Percentiles rank a stretch among this genome's conserved stretches.
These are phyloP conservation scores for Patella vulgata DNA, from an alignment of 1,140 invertebrate genomes.

Conservation along the genomic window DNA sequence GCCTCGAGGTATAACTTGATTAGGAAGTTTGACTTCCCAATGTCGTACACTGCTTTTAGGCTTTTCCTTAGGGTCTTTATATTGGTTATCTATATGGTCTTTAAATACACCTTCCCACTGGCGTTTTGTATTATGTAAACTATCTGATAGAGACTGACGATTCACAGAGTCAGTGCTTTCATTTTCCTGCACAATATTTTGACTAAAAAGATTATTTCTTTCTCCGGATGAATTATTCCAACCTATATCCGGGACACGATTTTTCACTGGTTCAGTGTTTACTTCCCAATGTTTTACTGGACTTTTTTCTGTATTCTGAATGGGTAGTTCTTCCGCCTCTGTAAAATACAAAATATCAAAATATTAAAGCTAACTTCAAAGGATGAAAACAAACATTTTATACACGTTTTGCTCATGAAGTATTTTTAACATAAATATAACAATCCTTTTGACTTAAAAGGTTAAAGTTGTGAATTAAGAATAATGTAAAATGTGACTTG, in stretches of 20 bases:
- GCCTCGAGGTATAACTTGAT: conserved; percentile 9
- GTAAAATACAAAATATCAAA: too few species aligned
- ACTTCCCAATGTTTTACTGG: too few species aligned
- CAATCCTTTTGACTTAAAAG: too few species aligned
- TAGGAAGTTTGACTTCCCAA: conserved; percentile 56
- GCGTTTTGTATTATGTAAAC: conserved; percentile 44
- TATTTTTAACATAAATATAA: too few species aligned
- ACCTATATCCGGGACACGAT: conserved; percentile 24
- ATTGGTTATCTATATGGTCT: conserved; percentile 36
- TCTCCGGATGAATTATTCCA: conserved; percentile 35
- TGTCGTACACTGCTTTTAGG: conserved; percentile 29
- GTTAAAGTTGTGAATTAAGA: too few species aligned
- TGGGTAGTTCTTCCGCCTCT: too few species aligned
- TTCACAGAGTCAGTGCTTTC: conserved; percentile 55
- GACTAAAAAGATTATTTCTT: conserved; percentile 51
- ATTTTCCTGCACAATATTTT: conserved; percentile 53
- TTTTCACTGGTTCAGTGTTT: conserved; percentile 3
- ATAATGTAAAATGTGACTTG: too few species aligned
- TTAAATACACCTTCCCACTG: conserved; percentile 44
- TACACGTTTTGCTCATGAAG: too few species aligned
- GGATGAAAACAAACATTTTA: too few species aligned
- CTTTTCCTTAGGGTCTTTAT: conserved; percentile 9
- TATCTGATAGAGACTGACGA: conserved; percentile 52
- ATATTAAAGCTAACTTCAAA: too few species aligned
- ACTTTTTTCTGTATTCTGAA: too few species aligned